These are phyloP conservation scores for Pseudotriccus pelzelni DNA, from an alignment of 2,797 vertebrate genomes.

Conservation along the genomic window DNA sequence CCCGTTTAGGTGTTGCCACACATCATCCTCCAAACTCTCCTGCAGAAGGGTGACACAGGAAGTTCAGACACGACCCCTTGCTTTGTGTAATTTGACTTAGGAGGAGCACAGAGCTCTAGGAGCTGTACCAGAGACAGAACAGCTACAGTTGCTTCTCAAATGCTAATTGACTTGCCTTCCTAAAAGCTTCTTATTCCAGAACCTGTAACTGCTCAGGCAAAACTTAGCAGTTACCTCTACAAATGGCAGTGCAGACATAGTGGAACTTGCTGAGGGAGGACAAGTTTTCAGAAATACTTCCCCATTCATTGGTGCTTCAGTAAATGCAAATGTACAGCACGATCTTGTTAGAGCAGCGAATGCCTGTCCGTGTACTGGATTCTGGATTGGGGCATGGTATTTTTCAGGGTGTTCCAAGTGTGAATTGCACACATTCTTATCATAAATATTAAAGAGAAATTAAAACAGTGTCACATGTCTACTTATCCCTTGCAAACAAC, in stretches of 20 bases:
- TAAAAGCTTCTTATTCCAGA: neutral
- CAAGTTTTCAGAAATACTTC: neutral
- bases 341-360: neutral
- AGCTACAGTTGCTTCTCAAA: neutral
- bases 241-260: neutral
- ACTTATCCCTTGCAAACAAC: neutral
- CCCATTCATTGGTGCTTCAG: neutral
- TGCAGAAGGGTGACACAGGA: neutral
- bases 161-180: neutral
- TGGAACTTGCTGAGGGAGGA: neutral
- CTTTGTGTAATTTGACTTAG: neutral
- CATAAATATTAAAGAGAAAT: neutral
- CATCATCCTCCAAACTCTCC: neutral
- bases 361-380: neutral
- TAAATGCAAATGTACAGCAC: neutral
- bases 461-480: neutral
- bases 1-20: neutral
- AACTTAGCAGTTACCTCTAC: neutral
- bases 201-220: neutral
- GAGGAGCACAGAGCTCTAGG: neutral
- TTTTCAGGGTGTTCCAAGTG: neutral
- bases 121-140: neutral
- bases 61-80: neutral
- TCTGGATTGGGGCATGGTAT: neutral
- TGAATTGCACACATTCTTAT: conserved; percentile 12